These are phyloP conservation scores for Disparrhopalites patrizii DNA, from an alignment of 2,888 invertebrate genomes.

Conservation along the genomic window DNA sequence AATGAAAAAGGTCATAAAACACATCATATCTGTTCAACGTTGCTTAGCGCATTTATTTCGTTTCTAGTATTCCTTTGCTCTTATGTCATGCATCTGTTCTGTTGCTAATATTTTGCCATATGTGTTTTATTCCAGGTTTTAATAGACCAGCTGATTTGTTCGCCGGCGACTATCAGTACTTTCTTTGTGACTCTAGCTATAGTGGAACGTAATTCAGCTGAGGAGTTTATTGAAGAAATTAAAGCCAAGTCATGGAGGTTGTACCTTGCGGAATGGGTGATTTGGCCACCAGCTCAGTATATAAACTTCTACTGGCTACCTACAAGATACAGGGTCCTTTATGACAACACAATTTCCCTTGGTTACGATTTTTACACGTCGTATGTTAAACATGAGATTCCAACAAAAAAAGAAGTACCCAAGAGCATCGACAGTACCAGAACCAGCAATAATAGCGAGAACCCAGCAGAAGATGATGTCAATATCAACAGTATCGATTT, in stretches of 20 bases:
- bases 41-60: background rate
- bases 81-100: no score
- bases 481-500: no score
- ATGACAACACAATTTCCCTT: constrained; percentile 78
- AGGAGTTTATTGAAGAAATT: constrained; percentile 65
- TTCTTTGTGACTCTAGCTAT: constrained; percentile 73
- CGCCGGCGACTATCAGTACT: constrained; percentile 70
- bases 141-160: constrained; percentile 77
- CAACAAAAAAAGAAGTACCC: constrained; percentile 12
- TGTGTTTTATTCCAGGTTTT: constrained; percentile 56
- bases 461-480: no score
- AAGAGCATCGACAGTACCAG: no score
- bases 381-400: constrained; percentile 64
- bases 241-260: constrained; percentile 69
- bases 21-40: background rate
- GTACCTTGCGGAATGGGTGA: constrained; percentile 81
- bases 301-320: constrained; percentile 88
- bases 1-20: constrained; percentile 60
- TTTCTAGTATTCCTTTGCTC: no score
- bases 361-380: constrained; percentile 83
- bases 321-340: constrained; percentile 74
- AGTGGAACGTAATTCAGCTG: constrained; percentile 62
- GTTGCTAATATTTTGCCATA: no score
- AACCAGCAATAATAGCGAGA: no score
- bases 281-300: constrained; percentile 90